Evolutionary conservation across 1,140 invertebrate species (phyloP).

Genomic region (Ostrea denselamellosa): DNA sequence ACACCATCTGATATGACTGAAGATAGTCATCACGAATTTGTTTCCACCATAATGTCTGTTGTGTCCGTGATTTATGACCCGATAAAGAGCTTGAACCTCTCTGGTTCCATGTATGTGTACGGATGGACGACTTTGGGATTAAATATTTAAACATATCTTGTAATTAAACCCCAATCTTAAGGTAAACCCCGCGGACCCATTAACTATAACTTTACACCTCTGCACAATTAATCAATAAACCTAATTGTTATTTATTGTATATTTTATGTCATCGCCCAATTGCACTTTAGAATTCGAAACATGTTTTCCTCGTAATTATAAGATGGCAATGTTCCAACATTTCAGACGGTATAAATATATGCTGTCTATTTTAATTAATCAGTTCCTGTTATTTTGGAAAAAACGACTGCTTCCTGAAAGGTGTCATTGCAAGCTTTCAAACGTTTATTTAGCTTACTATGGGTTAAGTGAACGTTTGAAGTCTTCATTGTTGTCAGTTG

Average conservation of each 20-base stretch:
- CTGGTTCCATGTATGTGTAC: not conserved
- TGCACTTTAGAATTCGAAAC: conserved; percentile 27
- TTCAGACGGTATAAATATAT: not conserved
- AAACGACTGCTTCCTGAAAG: not conserved
- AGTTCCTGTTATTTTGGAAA: not conserved
- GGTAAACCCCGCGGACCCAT: not conserved
- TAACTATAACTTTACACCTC: conserved; percentile 6
- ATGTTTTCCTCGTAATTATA: conserved; percentile 22
- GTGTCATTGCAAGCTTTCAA: too few relatives aligned
- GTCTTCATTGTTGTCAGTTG: not conserved
- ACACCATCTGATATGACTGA: conserved; percentile 24
- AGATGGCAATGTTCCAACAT: not conserved
- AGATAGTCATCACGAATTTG: conserved; percentile 39
- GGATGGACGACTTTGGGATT: conserved; percentile 28
- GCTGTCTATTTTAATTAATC: not conserved
- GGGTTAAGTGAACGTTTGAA: conserved; percentile 9
- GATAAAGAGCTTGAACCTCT: conserved; percentile 25
- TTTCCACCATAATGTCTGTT: conserved; percentile 18
- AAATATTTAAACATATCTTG: conserved; percentile 30
- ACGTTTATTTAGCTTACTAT: too few relatives aligned
- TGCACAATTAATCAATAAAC: conserved; percentile 10
- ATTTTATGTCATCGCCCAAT: conserved; percentile 4
- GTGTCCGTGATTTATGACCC: conserved; percentile 14
- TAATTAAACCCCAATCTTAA: not conserved
- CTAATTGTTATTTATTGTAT: conserved; percentile 17